Conservation (phyloP, 2,797 vertebrate genomes). For the Prunella strophiata region DNA sequence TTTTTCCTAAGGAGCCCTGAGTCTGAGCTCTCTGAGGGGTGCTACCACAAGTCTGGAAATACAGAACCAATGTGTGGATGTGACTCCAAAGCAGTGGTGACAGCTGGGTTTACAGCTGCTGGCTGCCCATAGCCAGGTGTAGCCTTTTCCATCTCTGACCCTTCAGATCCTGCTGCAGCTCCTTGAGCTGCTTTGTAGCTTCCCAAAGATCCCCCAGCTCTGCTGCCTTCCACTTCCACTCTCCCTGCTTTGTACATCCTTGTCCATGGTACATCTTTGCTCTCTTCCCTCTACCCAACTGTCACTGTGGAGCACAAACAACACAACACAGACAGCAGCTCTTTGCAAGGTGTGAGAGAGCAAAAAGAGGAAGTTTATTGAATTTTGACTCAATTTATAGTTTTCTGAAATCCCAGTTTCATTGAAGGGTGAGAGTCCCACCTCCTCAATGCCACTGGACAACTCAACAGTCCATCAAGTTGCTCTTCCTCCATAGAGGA, state of each 20-base stretch:
- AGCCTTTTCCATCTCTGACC: background rate
- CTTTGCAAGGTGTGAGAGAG: no score
- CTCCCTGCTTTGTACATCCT: background rate
- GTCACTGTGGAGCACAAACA: no score
- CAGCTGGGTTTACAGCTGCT: accelerated
- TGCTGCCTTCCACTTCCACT: background rate
- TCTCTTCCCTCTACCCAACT: background rate
- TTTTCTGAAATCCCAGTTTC: no score
- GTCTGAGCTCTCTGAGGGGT: background rate
- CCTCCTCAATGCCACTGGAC: no score
- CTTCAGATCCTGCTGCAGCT: background rate
- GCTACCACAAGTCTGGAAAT: background rate
- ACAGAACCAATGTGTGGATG: background rate
- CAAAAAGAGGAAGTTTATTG: no score
- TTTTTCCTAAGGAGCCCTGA: background rate
- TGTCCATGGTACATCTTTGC: background rate
- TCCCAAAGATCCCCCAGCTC: background rate
- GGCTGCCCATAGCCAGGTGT: accelerated
- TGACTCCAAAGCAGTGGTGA: background rate
- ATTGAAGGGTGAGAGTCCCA: no score
- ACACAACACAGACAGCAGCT: no score
- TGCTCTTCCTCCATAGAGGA: no score
- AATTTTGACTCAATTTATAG: no score
- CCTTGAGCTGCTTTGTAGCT: background rate
- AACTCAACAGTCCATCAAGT: no score